Base-by-base conservation (phyloP, 2,888 invertebrate species). In the Embidobia sp. region DNA sequence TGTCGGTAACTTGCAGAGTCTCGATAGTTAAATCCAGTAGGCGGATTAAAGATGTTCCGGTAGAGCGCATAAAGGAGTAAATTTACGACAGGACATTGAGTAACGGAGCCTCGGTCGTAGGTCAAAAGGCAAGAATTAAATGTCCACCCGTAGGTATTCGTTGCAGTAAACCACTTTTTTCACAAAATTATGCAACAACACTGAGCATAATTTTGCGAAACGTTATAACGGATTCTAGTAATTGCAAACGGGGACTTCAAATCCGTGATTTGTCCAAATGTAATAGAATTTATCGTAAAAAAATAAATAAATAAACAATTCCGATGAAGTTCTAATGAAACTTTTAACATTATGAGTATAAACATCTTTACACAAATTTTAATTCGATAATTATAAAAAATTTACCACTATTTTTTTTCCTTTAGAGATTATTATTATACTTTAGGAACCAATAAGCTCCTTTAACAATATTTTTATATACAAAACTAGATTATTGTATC, bases 71-170 rank as follows among this genome's bases (percentile, higher is more conserved):
- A 35, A 59, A 48, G 42, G 63, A 69, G 29, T 57, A 33, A 61
- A 70, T 61, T 66, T 76, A 67, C 46, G 69, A 33, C 42, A 46
- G 79, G 80, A 83, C 82, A 79, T 78, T 81, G 84, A 83, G 79
- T 79, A 81, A 83, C 78, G 79, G 80, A 53, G 59, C 51, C 33
- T 48, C 42, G 79, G 67, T 64, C 78, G 59, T 44, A 57, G 80
- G 76, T 79, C 78, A 79, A 78, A 83, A 81, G 70, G 80, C 76
- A 83, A 78, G 83, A 83, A 83, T 81, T 82, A 82, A 81, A 70
- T 66, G 76, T 57, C 72, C 72, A 79, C 64, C 67, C 55, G 63
- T 55, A 67, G 61, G 74, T 72, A 78, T 78, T 79, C 81, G 75
- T 61, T 66, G 51, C 19, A 19, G 46, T 57, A 35, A 22, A 26